Conservation (phyloP, 2,113 vertebrate species). For the Piprites chloris region DNA sequence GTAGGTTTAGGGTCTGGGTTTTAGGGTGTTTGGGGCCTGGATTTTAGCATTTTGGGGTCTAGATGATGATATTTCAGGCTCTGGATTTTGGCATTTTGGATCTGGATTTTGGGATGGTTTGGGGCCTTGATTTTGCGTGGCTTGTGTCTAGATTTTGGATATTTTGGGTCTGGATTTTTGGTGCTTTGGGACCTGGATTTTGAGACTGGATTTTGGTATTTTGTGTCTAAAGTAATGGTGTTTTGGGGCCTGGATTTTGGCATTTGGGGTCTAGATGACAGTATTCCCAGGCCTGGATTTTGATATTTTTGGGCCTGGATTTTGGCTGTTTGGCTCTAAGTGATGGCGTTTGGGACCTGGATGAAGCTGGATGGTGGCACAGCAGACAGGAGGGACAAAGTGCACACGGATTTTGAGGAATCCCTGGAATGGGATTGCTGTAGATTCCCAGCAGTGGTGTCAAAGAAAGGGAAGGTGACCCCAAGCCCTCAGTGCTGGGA, state of each 20-base stretch:
- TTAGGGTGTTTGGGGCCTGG: background rate
- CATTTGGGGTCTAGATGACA: background rate
- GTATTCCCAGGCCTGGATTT: background rate
- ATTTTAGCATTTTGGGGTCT: background rate
- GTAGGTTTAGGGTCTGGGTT: background rate
- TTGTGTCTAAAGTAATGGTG: background rate
- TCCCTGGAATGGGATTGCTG: fast-evolving
- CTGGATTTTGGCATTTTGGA: background rate
- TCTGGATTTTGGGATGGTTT: background rate
- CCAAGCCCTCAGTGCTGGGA: fast-evolving
- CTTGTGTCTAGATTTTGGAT: too few relatives aligned
- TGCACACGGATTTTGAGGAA: background rate
- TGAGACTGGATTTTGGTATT: background rate
- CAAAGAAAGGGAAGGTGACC: background rate
- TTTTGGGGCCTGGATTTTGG: background rate
- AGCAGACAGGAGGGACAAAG: background rate
- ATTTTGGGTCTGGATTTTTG: background rate
- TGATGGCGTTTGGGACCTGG: background rate
- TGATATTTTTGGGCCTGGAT: background rate
- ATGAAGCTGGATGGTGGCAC: fast-evolving
- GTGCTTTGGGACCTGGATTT: background rate
- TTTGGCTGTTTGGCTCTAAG: background rate
- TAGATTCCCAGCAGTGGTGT: background rate
- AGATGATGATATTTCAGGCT: background rate
- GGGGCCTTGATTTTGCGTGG: background rate